Evolutionary conservation across 2,888 invertebrate species (phyloP).

Genomic region (Pristionchus maxplancki): DNA sequence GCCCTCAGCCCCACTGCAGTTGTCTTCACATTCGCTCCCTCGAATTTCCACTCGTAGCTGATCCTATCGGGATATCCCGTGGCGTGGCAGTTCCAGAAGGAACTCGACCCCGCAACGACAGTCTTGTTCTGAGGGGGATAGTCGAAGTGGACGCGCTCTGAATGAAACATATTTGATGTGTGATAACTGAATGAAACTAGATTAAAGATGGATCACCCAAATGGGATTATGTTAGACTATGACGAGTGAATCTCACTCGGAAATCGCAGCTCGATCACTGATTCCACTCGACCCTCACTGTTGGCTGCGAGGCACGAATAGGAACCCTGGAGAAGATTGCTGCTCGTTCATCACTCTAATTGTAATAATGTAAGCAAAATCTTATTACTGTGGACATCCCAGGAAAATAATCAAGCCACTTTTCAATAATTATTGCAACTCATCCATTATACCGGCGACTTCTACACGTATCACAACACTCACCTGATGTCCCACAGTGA

Average conservation of each 20-base stretch:
- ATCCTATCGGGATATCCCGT: slow-evolving; percentile 67
- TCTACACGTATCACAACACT: too few relatives aligned
- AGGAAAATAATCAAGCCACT: too few relatives aligned
- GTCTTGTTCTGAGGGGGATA: slow-evolving; percentile 69
- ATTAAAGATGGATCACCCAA: too few relatives aligned
- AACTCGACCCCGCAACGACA: slow-evolving; percentile 70
- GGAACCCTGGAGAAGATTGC: slow-evolving; percentile 57
- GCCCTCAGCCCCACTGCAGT: slow-evolving; percentile 70
- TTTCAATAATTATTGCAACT: too few relatives aligned
- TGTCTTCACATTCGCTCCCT: slow-evolving; percentile 65
- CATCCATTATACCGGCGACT: too few relatives aligned
- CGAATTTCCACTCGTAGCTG: slow-evolving; percentile 71
- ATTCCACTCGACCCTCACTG: slow-evolving; percentile 66
- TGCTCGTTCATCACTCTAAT: too few relatives aligned
- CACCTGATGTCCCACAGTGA: slow-evolving; percentile 36
- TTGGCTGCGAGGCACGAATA: slow-evolving; percentile 72
- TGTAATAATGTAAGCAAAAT: too few relatives aligned
- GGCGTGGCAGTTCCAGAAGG: slow-evolving; percentile 75
- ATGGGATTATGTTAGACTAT: neutral
- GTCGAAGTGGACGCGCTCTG: slow-evolving; percentile 56
- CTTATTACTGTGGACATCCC: too few relatives aligned
- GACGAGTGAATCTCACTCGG: slow-evolving; percentile 70
- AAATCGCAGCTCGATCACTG: slow-evolving; percentile 63
- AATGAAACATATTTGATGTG: neutral
- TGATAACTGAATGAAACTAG: too few relatives aligned